Conservation (phyloP, 2,113 vertebrate species). For the Amblyopsis rosae region DNA sequence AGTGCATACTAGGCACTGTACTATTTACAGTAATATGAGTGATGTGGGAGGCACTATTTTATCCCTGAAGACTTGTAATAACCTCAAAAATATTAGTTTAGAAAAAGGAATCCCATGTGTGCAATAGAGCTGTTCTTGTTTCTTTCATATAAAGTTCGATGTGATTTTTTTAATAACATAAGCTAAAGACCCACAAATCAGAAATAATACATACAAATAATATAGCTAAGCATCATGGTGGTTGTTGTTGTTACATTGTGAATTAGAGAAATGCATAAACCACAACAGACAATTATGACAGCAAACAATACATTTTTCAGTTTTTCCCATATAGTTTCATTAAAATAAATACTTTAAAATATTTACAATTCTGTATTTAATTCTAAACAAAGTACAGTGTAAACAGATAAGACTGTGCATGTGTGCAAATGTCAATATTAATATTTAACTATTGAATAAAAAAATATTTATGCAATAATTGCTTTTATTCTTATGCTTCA, state of each 20-base stretch:
- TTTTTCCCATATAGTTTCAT: background rate
- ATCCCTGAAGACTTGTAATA: too few relatives aligned
- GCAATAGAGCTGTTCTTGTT: too few relatives aligned
- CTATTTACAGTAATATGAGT: constrained; percentile 1
- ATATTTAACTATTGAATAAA: constrained; percentile 40
- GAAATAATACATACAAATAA: background rate
- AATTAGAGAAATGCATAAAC: constrained; percentile 23
- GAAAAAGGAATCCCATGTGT: too few relatives aligned
- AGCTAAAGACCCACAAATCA: too few relatives aligned
- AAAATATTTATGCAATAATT: constrained; percentile 63
- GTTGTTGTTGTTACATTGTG: constrained; percentile 17
- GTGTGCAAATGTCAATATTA: constrained; percentile 3
- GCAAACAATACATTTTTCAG: background rate
- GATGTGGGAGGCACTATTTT: background rate
- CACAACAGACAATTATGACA: background rate
- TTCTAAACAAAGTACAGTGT: too few relatives aligned
- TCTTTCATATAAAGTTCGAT: too few relatives aligned
- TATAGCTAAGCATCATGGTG: constrained; percentile 15
- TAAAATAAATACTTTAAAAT: too few relatives aligned
- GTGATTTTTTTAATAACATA: too few relatives aligned
- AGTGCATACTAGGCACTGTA: background rate
- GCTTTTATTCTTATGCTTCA: constrained; percentile 28
- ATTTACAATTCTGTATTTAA: too few relatives aligned
- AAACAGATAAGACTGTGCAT: background rate
- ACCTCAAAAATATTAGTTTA: too few relatives aligned